phyloP scores from a whole-genome alignment of 2,113 vertebrate species.

The Serinus canaria region DNA sequence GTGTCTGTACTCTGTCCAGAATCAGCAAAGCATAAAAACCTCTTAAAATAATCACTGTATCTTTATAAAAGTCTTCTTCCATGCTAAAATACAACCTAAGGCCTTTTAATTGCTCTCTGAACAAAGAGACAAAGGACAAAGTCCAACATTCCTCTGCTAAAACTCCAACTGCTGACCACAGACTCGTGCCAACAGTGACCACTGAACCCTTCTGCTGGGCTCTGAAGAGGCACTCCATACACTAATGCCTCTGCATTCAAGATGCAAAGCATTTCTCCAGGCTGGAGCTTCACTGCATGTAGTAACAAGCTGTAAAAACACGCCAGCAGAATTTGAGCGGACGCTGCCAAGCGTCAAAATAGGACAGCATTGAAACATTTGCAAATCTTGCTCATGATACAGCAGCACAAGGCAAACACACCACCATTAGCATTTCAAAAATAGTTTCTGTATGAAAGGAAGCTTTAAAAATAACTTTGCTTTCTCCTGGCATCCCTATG shows the following conservation, averaged over 20 bases:
- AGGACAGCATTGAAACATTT: neutral
- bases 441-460: constrained; percentile 34
- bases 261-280: neutral
- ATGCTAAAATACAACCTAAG: neutral
- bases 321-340: constrained; percentile 6
- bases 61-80: neutral
- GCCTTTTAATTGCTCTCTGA: neutral
- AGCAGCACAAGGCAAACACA: constrained; percentile 11
- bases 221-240: neutral
- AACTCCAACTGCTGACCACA: neutral
- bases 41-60: neutral
- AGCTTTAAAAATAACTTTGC: constrained; percentile 46
- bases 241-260: neutral
- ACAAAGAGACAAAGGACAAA: neutral
- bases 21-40: neutral
- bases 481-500: neutral
- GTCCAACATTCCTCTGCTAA: neutral
- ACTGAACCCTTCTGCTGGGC: neutral
- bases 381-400: constrained; percentile 23
- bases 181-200: neutral
- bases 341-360: constrained; percentile 41
- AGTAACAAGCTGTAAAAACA: constrained; percentile 48
- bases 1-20: neutral
- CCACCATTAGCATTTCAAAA: constrained; percentile 54
- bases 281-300: neutral